These are phyloP conservation scores for Helicoverpa assulta DNA, from an alignment of 2,888 invertebrate genomes.

Conservation along the genomic window DNA sequence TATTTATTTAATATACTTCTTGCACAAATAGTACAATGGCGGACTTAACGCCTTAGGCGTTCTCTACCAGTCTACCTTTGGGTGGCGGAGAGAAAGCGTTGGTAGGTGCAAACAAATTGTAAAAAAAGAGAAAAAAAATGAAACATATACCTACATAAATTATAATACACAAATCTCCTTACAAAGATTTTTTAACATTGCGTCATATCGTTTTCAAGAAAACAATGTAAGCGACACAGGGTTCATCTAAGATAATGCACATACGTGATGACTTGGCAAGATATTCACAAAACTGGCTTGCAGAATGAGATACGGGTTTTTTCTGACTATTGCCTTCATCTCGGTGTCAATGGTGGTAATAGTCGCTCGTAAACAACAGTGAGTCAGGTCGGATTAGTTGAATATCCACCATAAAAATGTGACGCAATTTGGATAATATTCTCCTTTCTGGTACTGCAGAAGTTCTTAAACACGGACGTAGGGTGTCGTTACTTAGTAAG, in stretches of 20 bases:
- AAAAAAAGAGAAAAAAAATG: too few species aligned
- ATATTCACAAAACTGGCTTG: conserved; percentile 23
- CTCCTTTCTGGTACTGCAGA: conserved; percentile 15
- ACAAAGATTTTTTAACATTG: not conserved
- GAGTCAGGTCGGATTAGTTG: conserved; percentile 35
- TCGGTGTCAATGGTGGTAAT: conserved; percentile 19
- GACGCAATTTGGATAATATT: conserved; percentile 47
- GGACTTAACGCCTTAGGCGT: too few species aligned
- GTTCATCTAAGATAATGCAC: conserved; percentile 44
- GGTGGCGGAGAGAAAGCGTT: too few species aligned
- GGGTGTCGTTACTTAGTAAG: conserved; percentile 52
- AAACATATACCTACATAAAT: too few species aligned
- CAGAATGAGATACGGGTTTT: conserved; percentile 18
- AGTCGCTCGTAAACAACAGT: conserved; percentile 29
- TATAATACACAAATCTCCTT: too few species aligned
- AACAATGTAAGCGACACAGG: conserved; percentile 2
- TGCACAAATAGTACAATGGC: too few species aligned
- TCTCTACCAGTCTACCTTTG: too few species aligned
- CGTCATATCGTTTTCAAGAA: conserved; percentile 9
- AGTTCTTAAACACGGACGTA: conserved; percentile 37
- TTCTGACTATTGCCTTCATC: conserved; percentile 20
- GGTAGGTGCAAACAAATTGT: too few species aligned
- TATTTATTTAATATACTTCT: too few species aligned
- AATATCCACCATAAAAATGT: conserved; percentile 34
- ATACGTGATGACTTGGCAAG: conserved; percentile 27